Evolutionary conservation across 2,113 vertebrate species (phyloP).

Genomic region (Oxygymnocypris stewartii): DNA sequence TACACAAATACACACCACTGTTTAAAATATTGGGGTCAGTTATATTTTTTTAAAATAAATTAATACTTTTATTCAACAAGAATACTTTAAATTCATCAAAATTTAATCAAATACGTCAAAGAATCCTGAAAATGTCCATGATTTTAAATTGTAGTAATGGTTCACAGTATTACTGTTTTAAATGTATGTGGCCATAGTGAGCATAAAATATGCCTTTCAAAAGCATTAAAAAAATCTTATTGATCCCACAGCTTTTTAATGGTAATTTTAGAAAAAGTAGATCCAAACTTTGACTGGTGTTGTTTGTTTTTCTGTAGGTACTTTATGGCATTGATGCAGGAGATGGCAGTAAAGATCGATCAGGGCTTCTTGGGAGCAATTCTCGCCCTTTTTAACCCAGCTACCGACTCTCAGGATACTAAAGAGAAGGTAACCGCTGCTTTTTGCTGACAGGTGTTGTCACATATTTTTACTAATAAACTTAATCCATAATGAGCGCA

Average conservation of each 20-base stretch:
- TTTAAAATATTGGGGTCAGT: background rate
- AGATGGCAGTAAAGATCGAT: conserved; percentile 97
- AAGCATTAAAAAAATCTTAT: background rate
- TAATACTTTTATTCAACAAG: background rate
- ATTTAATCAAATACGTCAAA: too few relatives aligned
- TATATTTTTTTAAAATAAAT: background rate
- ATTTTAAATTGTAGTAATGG: background rate
- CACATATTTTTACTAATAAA: background rate
- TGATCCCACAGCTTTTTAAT: background rate
- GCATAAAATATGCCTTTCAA: background rate
- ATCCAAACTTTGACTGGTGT: background rate
- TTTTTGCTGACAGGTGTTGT: background rate
- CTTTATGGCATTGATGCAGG: conserved; percentile 98
- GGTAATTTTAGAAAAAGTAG: background rate
- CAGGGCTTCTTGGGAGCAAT: conserved; percentile 89
- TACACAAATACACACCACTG: background rate
- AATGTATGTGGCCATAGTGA: background rate
- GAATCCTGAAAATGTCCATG: background rate
- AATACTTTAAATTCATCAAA: background rate
- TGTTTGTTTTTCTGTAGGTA: conserved; percentile 75
- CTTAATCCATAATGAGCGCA: background rate
- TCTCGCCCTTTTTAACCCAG: conserved; percentile 80
- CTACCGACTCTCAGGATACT: conserved; percentile 74
- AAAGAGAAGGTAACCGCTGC: conserved; percentile 79
- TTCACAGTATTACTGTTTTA: background rate